Evolutionary conservation across 2,888 invertebrate genomes (phyloP), one percentile per base, ranked within the genome.

Genomic region (Drosophila percnosoma): DNA sequence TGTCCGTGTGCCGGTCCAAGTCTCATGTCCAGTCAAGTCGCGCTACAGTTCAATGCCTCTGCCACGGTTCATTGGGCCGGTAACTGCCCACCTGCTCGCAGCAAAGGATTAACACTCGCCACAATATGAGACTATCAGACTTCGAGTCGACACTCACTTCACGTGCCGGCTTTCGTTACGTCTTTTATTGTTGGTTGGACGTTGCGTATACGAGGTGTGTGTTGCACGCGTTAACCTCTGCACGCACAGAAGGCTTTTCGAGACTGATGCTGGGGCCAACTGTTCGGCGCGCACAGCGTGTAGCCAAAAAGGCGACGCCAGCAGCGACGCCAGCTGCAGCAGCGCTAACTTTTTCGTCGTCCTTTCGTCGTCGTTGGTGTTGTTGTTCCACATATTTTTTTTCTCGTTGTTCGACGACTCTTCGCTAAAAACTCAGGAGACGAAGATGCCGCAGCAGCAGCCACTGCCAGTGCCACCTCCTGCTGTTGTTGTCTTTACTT

Each of bases 211-310:
- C 83, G 90, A 79, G 78, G 79, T 81, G 81, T 75, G 73, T 71
- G 77, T 21, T 57, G 68, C 79, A 85, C 89, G 84, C 78, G 87
- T 75, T 80, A 77, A 76, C 84, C 83, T 85, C 89, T 90, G 87
- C 75, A 85, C 80, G 87, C 89, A 90, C 91, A 90, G 87, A 83
- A 87, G 89, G 80, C 80, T 81, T 73, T 81, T 81, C 76, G 77
- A 90, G 91, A 89, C 89, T 89, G 90, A 89, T 73, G 87, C 75
- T 83, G 78, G 36, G 45, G 60, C 65, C 63, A 75, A 51, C 51
- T 40, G 59, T 68, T 64, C 67, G 59, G 51, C 70, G 68, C 58
- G 51, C 82, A 71, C 73, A 79, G 73, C 73, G 49, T 76, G 78
- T 66, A 34, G 67, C 63, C 55, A 21, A n/a, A 27, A 68, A 57